Conservation (phyloP, 2,797 vertebrate species). For the Xenentodon cancila region DNA sequence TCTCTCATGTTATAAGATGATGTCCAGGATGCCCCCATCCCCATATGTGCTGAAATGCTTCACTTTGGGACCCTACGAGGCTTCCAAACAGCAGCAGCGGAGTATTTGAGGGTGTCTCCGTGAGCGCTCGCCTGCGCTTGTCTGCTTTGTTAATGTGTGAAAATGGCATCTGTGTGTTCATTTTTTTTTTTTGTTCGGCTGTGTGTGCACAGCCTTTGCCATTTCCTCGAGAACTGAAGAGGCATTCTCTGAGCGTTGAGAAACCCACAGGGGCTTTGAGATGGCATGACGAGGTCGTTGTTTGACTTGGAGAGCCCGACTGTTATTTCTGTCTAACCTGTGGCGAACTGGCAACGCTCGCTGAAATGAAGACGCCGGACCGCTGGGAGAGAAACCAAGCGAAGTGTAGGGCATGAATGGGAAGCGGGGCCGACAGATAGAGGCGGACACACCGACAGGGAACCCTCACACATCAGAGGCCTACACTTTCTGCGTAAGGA, state of each 20-base stretch:
- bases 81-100: conserved; percentile 51
- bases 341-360: conserved; percentile 19
- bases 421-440: conserved; percentile 29
- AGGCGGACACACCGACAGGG: background rate
- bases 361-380: conserved; percentile 32
- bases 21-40: conserved; percentile 10
- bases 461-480: conserved; percentile 34
- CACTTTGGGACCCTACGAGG: conserved; percentile 39
- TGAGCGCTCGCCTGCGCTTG: background rate
- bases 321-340: conserved; percentile 69
- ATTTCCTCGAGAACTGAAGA: conserved; percentile 58
- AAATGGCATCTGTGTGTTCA: conserved; percentile 45
- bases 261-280: conserved; percentile 52
- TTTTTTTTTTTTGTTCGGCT: conserved; percentile 25
- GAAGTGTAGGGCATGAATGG: conserved; percentile 42
- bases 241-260: conserved; percentile 52
- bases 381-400: conserved; percentile 41
- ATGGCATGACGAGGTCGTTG: conserved; percentile 50
- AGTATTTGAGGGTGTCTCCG: conserved; percentile 40
- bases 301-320: conserved; percentile 59
- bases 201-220: conserved; percentile 7
- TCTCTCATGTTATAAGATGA: too few species aligned
- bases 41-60: background rate
- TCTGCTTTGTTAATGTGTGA: conserved; percentile 31
- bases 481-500: conserved; percentile 23